Evolutionary conservation across 1,140 invertebrate genomes (phyloP).

Genomic region (Zaprionus ghesquierei): DNA sequence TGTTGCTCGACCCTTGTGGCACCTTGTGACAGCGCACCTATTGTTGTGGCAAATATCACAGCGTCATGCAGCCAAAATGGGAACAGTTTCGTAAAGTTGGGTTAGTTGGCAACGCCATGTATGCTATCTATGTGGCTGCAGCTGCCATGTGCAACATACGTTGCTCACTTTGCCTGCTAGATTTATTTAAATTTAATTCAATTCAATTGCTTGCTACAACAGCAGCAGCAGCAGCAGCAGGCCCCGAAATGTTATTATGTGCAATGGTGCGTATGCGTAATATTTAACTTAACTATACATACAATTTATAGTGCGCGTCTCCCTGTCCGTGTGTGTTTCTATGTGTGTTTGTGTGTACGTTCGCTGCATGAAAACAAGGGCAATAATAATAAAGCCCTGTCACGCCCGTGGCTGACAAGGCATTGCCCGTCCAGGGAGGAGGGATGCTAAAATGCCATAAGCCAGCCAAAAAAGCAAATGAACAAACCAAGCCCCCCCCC

Average conservation of each 20-base stretch:
- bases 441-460: conserved; percentile 31
- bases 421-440: conserved; percentile 14
- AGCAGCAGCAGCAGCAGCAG: conserved; percentile 11
- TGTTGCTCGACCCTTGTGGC: background rate
- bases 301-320: background rate
- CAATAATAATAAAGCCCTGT: conserved; percentile 33
- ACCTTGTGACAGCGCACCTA: background rate
- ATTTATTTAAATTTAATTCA: conserved; percentile 74
- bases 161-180: conserved; percentile 38
- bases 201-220: conserved; percentile 43
- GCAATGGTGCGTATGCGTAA: conserved; percentile 73
- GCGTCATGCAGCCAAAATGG: background rate
- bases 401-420: conserved; percentile 24
- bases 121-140: background rate
- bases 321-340: background rate
- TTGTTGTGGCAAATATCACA: background rate
- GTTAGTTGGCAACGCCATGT: background rate
- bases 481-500: conserved; percentile 3
- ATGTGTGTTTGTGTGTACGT: too few relatives aligned
- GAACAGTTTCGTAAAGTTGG: background rate
- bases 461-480: conserved; percentile 17
- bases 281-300: conserved; percentile 60
- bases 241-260: conserved; percentile 57
- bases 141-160: background rate
- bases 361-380: background rate